phyloP scores from a whole-genome alignment of 2,113 vertebrate species.

The Hydrolagus affinis region DNA sequence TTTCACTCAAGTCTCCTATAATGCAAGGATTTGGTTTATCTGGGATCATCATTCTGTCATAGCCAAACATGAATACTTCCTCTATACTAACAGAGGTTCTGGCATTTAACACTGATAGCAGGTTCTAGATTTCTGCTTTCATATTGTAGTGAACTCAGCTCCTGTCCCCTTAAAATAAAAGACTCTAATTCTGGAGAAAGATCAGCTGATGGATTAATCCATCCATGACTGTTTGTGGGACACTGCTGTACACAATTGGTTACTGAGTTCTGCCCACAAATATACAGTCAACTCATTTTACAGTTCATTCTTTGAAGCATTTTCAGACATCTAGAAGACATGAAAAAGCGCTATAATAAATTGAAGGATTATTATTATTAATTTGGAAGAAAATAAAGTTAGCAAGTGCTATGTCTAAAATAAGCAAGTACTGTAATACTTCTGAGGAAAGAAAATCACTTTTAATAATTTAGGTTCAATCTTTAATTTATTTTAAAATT shows the following conservation, averaged over 20 bases:
- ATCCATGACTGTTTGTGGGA: too few species aligned
- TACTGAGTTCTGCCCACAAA: too few species aligned
- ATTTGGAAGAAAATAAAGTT: not conserved
- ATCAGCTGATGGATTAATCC: constrained; percentile 1
- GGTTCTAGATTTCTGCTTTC: not conserved
- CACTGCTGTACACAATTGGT: too few species aligned
- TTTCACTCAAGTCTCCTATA: not conserved
- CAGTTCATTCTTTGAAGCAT: too few species aligned
- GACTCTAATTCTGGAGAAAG: not conserved
- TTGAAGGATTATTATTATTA: too few species aligned
- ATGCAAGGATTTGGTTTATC: not conserved
- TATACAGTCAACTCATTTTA: too few species aligned
- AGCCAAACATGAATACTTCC: not conserved
- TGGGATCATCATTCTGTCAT: not conserved
- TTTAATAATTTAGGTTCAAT: not conserved
- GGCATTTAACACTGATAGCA: not conserved
- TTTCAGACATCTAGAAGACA: too few species aligned
- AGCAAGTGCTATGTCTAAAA: not conserved
- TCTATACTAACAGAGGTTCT: not conserved
- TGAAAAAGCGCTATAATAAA: too few species aligned
- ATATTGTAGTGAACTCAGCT: not conserved
- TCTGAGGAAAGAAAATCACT: constrained; percentile 10
- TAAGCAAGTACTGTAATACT: not conserved
- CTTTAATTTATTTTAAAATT: not conserved
- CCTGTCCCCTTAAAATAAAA: not conserved